phyloP scores from a whole-genome alignment of 1,140 invertebrate species.

The Lordiphosa stackelbergi region DNA sequence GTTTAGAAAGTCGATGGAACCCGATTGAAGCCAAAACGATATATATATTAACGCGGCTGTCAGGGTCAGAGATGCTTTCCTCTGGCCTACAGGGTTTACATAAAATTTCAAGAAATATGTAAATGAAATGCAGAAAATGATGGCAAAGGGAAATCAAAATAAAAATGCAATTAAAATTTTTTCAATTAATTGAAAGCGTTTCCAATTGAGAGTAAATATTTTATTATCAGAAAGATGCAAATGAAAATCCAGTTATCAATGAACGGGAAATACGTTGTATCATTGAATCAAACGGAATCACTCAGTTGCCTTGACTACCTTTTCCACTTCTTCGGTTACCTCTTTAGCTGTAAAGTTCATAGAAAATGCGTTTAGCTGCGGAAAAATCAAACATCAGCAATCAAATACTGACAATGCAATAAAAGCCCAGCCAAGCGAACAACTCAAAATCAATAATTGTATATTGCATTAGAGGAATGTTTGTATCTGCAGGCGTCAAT shows the following conservation, averaged over 20 bases:
- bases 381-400: constrained; percentile 14
- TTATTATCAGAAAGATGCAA: background rate
- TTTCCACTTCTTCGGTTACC: background rate
- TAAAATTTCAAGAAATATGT: background rate
- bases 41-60: too few species aligned
- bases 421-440: constrained; percentile 4
- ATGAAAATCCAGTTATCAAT: background rate
- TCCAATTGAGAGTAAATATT: too few species aligned
- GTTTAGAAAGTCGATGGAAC: background rate
- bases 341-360: constrained; percentile 1
- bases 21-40: too few species aligned
- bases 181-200: background rate
- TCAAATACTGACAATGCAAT: constrained; percentile 16
- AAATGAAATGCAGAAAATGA: background rate
- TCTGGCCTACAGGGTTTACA: background rate
- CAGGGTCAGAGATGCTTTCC: too few species aligned
- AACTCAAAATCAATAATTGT: constrained; percentile 29
- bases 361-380: constrained; percentile 13
- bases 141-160: too few species aligned
- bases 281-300: constrained; percentile 24
- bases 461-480: constrained; percentile 24
- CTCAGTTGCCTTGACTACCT: constrained; percentile 27
- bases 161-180: constrained; percentile 1
- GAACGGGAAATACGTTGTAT: background rate
- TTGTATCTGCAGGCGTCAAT: constrained; percentile 6